Evolutionary conservation across 2,113 vertebrate species (phyloP).

Genomic region (Bagarius yarrelli): DNA sequence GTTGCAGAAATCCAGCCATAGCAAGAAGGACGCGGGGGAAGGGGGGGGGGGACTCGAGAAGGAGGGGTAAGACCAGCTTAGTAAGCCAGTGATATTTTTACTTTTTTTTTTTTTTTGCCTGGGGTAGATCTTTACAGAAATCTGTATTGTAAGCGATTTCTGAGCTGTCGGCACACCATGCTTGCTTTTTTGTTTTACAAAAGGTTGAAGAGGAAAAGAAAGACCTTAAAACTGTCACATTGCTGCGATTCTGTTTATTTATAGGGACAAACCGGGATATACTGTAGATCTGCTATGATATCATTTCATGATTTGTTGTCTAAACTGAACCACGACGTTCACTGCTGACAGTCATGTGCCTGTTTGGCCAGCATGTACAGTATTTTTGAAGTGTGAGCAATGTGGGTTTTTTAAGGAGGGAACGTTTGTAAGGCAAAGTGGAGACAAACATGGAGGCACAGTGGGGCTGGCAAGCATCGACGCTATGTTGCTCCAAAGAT

Average conservation of each 20-base stretch:
- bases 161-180: constrained; percentile 80
- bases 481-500: constrained; percentile 70
- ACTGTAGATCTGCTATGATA: background rate
- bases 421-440: constrained; percentile 5
- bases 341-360: background rate
- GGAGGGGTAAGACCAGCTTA: constrained; percentile 72
- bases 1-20: constrained; percentile 74
- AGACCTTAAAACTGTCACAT: constrained; percentile 57
- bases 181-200: constrained; percentile 72
- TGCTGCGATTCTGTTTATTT: constrained; percentile 10
- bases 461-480: constrained; percentile 19
- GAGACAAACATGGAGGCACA: constrained; percentile 34
- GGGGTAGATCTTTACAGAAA: constrained; percentile 62
- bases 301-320: background rate
- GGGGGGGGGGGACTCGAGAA: constrained; percentile 23
- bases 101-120: constrained; percentile 42
- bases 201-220: constrained; percentile 48
- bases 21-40: constrained; percentile 67
- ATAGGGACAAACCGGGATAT: background rate
- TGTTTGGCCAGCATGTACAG: background rate
- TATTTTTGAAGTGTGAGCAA: constrained; percentile 39
- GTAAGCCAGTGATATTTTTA: constrained; percentile 73
- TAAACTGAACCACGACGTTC: background rate
- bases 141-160: constrained; percentile 81
- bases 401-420: constrained; percentile 20